Base-by-base conservation (phyloP, 2,113 vertebrate species). In the Coptodon bakossiorum region DNA sequence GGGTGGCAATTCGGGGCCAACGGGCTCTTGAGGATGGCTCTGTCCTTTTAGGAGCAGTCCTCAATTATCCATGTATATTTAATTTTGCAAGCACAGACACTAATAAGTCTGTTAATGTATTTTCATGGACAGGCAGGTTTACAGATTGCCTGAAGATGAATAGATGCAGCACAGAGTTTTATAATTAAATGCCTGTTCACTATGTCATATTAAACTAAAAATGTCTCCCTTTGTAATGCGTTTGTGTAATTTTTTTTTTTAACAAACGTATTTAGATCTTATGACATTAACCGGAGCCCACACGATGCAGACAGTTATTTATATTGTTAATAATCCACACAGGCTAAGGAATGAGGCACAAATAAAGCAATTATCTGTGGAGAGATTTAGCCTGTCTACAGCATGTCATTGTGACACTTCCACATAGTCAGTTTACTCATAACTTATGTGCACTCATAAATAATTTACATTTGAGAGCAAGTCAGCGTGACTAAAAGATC, bases 401-500 rank as follows among this genome's bases (percentile, higher is more conserved):
- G 56, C 10, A 6, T 92, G 86, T 91, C 90, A 13, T 22, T 54
- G 50, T 80, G 80, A 88, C 82, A 84, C 73, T 54, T 94, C 81
- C 59, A 83, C 76, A 36, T 52, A 83, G 79, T 85, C 88, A 84
- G 89, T 93, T 92, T 86, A 86, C 57, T 31, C 84, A 85, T 94
- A 93, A 94, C 93, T 93, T 89, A 92, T 93, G 34, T 76, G 45
- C n/a, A 48, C 83, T 92, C 89, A 91, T 93, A 89, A 91, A 94
- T 95, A 80, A 93, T 93, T 91, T 90, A 92, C 81, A 85, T 82
- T 56, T 88, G 82, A 91, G 68, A 88, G 86, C 81, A 80, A 81
- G 86, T 86, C 84, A 84, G 43, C 79, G 71, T 81, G 89, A 89
- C 90, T 81, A 81, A 88, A 90, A 88, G 89, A 81, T 93, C 90